phyloP scores from a whole-genome alignment of 23 tunicate species.

The Pegea sp. region DNA sequence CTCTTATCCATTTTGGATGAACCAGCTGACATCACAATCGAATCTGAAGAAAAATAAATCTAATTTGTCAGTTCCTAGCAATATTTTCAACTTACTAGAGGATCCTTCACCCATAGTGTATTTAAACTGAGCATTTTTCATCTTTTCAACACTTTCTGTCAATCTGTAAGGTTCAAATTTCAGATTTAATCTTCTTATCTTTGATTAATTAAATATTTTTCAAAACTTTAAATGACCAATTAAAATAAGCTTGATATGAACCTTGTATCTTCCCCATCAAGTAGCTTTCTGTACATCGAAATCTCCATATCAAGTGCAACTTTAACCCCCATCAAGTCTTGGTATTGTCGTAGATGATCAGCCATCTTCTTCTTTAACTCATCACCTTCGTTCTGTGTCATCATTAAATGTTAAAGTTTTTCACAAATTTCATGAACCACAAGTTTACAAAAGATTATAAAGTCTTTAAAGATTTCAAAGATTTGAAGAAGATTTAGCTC shows the following conservation, averaged over 20 bases:
- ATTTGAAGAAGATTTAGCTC: too few relatives aligned
- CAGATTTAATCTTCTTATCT: too few relatives aligned
- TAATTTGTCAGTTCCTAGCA: too few relatives aligned
- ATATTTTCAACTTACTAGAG: too few relatives aligned
- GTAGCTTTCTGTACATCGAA: conserved; percentile 81
- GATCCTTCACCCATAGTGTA: not conserved
- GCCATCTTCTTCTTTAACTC: conserved; percentile 92
- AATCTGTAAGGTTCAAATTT: too few relatives aligned
- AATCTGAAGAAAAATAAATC: too few relatives aligned
- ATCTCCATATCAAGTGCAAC: conserved; percentile 94
- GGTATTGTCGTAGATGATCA: conserved; percentile 75
- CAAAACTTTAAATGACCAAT: not conserved
- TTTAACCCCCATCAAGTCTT: conserved; percentile 93
- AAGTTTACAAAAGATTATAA: too few relatives aligned
- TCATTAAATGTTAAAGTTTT: not conserved
- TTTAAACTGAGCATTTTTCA: not conserved
- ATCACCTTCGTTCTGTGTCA: conserved; percentile 51
- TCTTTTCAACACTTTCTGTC: not conserved
- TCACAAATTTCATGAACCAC: not conserved
- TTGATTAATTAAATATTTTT: not conserved
- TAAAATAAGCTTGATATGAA: conserved; percentile 1
- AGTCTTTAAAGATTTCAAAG: too few relatives aligned
- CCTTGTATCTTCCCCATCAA: conserved; percentile 96
- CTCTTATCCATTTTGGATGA: not conserved
- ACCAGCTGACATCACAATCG: not conserved